Base-by-base conservation (phyloP, 92 coral and sea anemone genomes). In the Micromussa lordhowensis region DNA sequence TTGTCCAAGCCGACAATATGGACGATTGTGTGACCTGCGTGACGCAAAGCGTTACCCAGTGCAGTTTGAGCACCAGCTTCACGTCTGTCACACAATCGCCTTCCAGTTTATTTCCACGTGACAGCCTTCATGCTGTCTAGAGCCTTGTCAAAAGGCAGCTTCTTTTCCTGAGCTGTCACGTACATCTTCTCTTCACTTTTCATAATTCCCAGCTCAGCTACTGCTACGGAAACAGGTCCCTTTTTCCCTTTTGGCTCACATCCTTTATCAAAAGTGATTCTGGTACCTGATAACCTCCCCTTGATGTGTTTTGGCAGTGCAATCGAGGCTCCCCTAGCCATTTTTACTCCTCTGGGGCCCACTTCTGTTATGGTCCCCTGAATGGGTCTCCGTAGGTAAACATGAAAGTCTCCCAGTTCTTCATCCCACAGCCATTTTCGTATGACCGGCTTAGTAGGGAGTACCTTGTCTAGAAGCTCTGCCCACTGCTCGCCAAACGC, bases 301-400 rank as follows among this genome's bases (percentile, higher is more conserved):
- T 92, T 84, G 51, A 96, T 81, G 77, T 88, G 88, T 76, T 97
- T 97, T 10, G 99, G 98, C 28, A 97, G 87, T 2, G 80, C 85
- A 75, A 97, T 91, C 40, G 85, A 85, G n/a, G 99, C 98, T 83
- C 99, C 99, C 81, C 92, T 96, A 3, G 99, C 98, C 72, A 96
- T 85, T 83, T 96, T 96, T 55, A 97, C 64, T 55, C 99, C 99
- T 44, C 94, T 94, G 54, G 99, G 99, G 10, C 98, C 99, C 78
- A 96, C 88, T 66, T 90, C 91, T 40, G 90, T 88, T 72, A 97
- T 82, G 12, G 92, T 91, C 17, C 98, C 99, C 74, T 93, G 95
- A 49, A 93, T 89, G 16, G 95, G 88, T 69, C 98, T 92, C 35
- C 98, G 98, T 40, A 96, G 88, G 49, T 92, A 36, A 77, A 96